Conservation (phyloP, 2,888 invertebrate species). For the Protodeltote pygarga region DNA sequence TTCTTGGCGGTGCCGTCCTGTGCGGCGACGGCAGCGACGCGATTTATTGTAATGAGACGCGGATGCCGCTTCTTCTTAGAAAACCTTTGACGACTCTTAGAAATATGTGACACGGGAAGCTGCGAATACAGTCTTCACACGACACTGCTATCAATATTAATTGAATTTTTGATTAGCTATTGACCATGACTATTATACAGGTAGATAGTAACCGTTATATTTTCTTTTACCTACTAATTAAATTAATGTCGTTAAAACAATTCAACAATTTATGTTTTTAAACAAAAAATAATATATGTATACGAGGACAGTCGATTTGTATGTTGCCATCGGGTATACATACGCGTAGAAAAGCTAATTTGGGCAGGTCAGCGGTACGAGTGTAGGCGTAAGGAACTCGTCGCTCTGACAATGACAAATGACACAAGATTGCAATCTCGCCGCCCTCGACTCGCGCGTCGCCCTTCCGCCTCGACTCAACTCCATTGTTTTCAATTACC, state of each 20-base stretch:
- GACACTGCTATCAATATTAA: constrained; percentile 16
- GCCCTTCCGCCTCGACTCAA: constrained; percentile 77
- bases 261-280: too few species aligned
- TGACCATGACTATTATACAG: too few species aligned
- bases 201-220: too few species aligned
- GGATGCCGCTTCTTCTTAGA: constrained; percentile 79
- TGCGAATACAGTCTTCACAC: constrained; percentile 56
- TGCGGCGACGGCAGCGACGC: constrained; percentile 82
- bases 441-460: constrained; percentile 78
- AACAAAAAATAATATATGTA: not conserved
- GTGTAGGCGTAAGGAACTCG: constrained; percentile 74
- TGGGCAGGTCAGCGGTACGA: constrained; percentile 72
- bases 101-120: constrained; percentile 68
- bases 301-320: not conserved
- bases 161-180: constrained; percentile 7
- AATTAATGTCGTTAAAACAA: not conserved
- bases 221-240: too few species aligned
- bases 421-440: constrained; percentile 92
- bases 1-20: constrained; percentile 86
- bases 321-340: constrained; percentile 26
- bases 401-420: constrained; percentile 91
- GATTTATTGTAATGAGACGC: constrained; percentile 84
- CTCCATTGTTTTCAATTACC: constrained; percentile 87
- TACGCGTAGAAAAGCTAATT: constrained; percentile 67
- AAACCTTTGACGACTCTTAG: constrained; percentile 76